A percentile compares a stretch with the other conserved stretches of the same genome.
Evolutionary conservation across 92 coral and sea anemone species (phyloP).

Genomic region (Palythoa caribaeorum): DNA sequence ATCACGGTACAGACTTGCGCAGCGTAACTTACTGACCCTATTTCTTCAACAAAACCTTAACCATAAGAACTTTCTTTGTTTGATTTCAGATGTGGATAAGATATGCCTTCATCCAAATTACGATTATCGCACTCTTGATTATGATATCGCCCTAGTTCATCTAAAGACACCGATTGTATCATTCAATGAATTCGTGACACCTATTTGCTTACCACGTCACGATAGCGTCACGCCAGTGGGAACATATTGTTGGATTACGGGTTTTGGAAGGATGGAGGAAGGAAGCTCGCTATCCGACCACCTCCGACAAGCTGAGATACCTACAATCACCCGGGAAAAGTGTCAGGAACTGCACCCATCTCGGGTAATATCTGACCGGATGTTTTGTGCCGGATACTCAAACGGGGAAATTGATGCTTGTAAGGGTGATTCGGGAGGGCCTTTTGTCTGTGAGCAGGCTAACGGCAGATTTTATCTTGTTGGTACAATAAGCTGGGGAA

Average conservation of each 20-base stretch:
- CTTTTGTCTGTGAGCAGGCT: slow-evolving; percentile 76
- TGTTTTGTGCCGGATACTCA: slow-evolving; percentile 86
- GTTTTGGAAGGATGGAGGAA: slow-evolving; percentile 55
- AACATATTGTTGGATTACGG: slow-evolving; percentile 33
- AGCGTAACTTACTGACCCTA: neutral
- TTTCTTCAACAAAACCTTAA: neutral
- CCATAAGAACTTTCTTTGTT: neutral
- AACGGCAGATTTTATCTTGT: slow-evolving; percentile 59
- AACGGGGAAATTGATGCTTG: slow-evolving; percentile 82
- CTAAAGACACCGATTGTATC: slow-evolving; percentile 62
- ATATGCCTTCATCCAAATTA: slow-evolving; percentile 81
- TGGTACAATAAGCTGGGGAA: slow-evolving; percentile 90
- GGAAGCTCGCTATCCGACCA: slow-evolving; percentile 55
- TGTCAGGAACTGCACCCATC: slow-evolving; percentile 70
- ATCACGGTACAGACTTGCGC: no score
- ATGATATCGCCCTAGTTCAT: slow-evolving; percentile 79
- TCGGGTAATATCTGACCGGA: slow-evolving; percentile 63
- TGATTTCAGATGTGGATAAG: slow-evolving; percentile 69
- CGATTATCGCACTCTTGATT: slow-evolving; percentile 59
- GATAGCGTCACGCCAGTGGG: slow-evolving; percentile 32
- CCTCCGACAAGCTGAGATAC: slow-evolving; percentile 77
- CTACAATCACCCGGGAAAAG: slow-evolving; percentile 49
- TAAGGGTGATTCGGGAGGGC: slow-evolving; percentile 92
- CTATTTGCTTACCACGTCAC: slow-evolving; percentile 71
- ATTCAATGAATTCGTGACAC: slow-evolving; percentile 71